phyloP scores from a whole-genome alignment of 2,888 invertebrate species.

The Lasioglossum figueresi region DNA sequence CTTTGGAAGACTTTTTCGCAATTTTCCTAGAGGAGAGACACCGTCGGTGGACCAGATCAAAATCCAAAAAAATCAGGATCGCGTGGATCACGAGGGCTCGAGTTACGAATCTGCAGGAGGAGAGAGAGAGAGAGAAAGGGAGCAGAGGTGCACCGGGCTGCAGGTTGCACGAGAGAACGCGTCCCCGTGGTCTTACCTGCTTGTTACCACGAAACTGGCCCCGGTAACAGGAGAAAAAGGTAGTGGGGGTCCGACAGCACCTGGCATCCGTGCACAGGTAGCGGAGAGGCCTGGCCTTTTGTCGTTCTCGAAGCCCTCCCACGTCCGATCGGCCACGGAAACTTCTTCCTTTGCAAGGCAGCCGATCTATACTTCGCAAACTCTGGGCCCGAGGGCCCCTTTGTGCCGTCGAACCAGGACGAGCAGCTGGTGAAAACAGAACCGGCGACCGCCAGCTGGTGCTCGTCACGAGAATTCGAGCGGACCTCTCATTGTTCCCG shows the following conservation, averaged over 20 bases:
- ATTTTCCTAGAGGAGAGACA: background rate
- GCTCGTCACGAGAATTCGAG: conserved; percentile 22
- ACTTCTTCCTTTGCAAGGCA: conserved; percentile 32
- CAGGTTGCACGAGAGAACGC: conserved; percentile 39
- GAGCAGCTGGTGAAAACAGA: conserved; percentile 70
- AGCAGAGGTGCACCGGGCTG: background rate
- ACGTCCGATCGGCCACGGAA: conserved; percentile 63
- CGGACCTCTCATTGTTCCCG: background rate
- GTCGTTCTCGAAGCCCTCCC: conserved; percentile 63
- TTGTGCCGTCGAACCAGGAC: conserved; percentile 51
- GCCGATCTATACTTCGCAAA: background rate
- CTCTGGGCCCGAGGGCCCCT: conserved; percentile 41
- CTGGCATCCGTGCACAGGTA: conserved; percentile 72
- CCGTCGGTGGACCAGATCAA: background rate
- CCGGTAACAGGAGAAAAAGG: conserved; percentile 37
- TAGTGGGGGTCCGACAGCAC: conserved; percentile 48
- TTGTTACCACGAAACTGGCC: conserved; percentile 56
- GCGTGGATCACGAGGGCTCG: conserved; percentile 24
- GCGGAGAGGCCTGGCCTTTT: conserved; percentile 47
- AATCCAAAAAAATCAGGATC: background rate
- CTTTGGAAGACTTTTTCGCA: background rate
- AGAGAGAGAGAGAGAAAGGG: background rate
- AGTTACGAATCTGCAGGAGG: conserved; percentile 15
- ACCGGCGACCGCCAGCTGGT: conserved; percentile 62
- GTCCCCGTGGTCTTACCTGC: conserved; percentile 33